These are phyloP conservation scores for Drosophila cardini DNA, from an alignment of 1,140 invertebrate genomes.

Conservation along the genomic window DNA sequence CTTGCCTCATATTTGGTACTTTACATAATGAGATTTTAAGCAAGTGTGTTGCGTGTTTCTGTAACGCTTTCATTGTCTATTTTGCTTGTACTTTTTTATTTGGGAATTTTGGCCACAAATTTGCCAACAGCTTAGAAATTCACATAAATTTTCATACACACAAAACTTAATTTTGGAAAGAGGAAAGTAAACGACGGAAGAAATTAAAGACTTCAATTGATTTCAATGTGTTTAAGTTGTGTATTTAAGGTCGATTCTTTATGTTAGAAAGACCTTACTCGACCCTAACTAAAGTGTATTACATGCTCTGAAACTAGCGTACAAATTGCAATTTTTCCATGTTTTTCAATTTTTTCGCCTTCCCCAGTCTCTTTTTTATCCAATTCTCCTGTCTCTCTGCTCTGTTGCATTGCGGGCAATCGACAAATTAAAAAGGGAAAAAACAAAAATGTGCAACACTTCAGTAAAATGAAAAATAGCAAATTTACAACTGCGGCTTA, in stretches of 20 bases:
- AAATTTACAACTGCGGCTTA: slow-evolving; percentile 33
- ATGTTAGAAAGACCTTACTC: slow-evolving; percentile 11
- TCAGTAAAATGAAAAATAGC: slow-evolving; percentile 36
- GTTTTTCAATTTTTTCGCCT: slow-evolving; percentile 6
- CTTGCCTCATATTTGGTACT: slow-evolving; percentile 47
- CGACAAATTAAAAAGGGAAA: slow-evolving; percentile 45
- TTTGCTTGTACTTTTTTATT: slow-evolving; percentile 21
- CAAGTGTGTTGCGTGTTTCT: slow-evolving; percentile 47
- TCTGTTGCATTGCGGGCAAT: slow-evolving; percentile 29
- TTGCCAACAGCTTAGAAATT: slow-evolving; percentile 39
- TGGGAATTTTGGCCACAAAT: slow-evolving; percentile 42
- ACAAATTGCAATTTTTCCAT: slow-evolving; percentile 23
- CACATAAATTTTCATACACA: slow-evolving; percentile 34
- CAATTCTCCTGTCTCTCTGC: neutral
- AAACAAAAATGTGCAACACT: slow-evolving; percentile 32
- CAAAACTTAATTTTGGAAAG: neutral
- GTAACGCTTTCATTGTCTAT: slow-evolving; percentile 27
- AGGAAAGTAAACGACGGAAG: neutral
- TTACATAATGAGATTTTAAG: slow-evolving; percentile 81
- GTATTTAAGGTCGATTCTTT: slow-evolving; percentile 17
- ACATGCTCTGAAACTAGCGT: slow-evolving; percentile 27
- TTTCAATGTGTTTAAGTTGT: neutral
- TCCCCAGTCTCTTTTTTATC: too few species aligned
- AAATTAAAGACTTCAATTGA: neutral
- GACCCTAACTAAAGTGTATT: slow-evolving; percentile 35